Evolutionary conservation across 2,113 vertebrate genomes (phyloP), one percentile per base, ranked within the genome.

Genomic region (Eclectus roratus): DNA sequence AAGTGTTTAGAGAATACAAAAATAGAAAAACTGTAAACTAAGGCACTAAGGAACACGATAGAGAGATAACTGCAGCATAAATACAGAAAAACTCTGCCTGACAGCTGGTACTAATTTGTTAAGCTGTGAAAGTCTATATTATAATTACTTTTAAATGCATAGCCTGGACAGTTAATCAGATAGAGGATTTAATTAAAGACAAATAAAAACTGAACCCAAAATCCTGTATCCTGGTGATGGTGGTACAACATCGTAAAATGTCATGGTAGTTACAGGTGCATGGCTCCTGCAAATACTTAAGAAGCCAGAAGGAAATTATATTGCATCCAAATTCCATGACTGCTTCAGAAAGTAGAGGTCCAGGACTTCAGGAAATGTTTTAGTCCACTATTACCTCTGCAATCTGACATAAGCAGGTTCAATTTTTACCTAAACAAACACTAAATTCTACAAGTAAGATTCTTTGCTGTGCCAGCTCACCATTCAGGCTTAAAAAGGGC

Each of bases 71-170:
- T 44, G 29, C 58, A 92, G 52, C 56, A 89, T 76, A 92, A 60
- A 63, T 84, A 85, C 50, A 71, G 94, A 87, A 80, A 11, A 5
- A 2, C 14, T 69, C 29, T 80, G 35, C 44, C 66, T 43, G 23
- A 55, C 81, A 92, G 63, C 43, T 87, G 83, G 27, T 74, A 91
- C 66, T 91, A 85, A 91, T 94, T 89, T 88, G 50, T 88, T 92
- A 60, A 88, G 85, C 92, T 95, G 46, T 92, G 63, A 89, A 96
- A 96, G 78, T 71, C 46, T 96, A 92, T 94, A 93, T 94, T 96
- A 73, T 88, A 96, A 96, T 85, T 96, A 46, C 43, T 94, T 96
- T 58, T 70, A 96, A 94, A 93, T 80, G 5, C 19, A 27, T 73
- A 69, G 47, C 16, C 49, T 77, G 13, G 16, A 85, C 88, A 95